Conservation (phyloP, 2,113 vertebrate genomes). For the Pterocles orientalis region DNA sequence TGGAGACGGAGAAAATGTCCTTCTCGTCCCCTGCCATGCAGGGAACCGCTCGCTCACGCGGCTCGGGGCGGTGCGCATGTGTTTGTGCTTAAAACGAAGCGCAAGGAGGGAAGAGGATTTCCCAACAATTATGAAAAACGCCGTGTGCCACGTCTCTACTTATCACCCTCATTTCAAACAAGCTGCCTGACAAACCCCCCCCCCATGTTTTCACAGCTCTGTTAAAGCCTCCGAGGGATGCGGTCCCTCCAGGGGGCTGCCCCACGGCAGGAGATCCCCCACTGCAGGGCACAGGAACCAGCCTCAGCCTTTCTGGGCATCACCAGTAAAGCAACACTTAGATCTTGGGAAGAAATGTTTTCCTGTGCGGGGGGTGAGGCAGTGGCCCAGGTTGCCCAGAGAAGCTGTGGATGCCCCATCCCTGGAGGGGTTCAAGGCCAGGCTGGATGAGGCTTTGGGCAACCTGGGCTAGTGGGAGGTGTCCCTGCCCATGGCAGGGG, state of each 20-base stretch:
- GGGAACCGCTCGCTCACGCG: not conserved
- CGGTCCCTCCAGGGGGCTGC: not conserved
- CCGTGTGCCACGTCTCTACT: not conserved
- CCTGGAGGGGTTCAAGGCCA: no score
- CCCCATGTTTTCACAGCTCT: accelerated
- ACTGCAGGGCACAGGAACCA: no score
- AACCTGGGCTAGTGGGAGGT: no score
- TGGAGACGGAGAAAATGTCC: not conserved
- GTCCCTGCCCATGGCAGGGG: no score
- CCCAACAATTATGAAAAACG: not conserved
- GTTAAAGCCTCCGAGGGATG: no score
- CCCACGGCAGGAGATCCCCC: not conserved
- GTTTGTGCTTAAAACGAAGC: not conserved
- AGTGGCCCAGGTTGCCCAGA: no score
- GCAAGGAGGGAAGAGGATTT: not conserved
- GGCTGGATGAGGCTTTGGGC: no score
- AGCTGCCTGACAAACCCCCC: not conserved
- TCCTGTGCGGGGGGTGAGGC: no score
- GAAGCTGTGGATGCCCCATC: no score
- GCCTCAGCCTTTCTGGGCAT: no score
- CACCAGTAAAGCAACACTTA: no score
- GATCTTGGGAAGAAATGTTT: no score
- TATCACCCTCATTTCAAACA: not conserved
- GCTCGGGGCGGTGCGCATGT: not conserved
- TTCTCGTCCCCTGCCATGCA: not conserved